Evolutionary conservation across 2,113 vertebrate genomes (phyloP).

Genomic region (Gopherus evgoodei): DNA sequence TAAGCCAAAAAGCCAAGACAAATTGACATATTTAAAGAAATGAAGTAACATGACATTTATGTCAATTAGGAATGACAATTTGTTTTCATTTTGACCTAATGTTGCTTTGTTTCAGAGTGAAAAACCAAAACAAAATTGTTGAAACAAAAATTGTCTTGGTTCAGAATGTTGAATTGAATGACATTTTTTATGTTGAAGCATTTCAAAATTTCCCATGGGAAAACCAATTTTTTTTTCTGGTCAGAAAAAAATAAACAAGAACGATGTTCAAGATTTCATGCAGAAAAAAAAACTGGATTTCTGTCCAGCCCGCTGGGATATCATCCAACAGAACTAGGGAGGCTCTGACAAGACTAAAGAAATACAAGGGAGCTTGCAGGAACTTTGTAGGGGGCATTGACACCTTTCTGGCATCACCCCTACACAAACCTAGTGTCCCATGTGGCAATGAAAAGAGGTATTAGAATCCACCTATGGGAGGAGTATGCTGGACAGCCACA

Average conservation of each 20-base stretch:
- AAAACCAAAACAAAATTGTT: neutral
- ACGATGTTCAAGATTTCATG: neutral
- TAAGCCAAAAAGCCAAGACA: neutral
- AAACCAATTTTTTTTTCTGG: neutral
- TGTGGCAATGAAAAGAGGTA: rapidly evolving
- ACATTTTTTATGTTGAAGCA: neutral
- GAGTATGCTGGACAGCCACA: neutral
- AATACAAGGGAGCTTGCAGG: slow-evolving; percentile 2
- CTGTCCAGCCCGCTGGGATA: neutral
- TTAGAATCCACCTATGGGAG: neutral
- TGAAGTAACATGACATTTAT: neutral
- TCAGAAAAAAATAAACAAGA: neutral
- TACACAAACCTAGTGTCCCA: neutral
- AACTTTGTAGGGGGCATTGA: neutral
- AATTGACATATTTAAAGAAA: too few species aligned
- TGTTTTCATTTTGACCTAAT: neutral
- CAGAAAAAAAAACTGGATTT: neutral
- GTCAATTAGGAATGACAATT: neutral
- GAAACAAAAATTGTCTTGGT: neutral
- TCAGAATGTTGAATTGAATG: neutral
- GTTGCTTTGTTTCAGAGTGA: neutral
- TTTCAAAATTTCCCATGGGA: neutral
- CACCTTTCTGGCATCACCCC: rapidly evolving
- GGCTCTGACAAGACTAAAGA: neutral
- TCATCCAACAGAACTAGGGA: neutral